A percentile compares a stretch with the other conserved stretches of the same genome.
These are phyloP conservation scores for Tokudaia tokunoshimensis DNA, from an alignment of 2,797 vertebrate species.

Conservation along the genomic window DNA sequence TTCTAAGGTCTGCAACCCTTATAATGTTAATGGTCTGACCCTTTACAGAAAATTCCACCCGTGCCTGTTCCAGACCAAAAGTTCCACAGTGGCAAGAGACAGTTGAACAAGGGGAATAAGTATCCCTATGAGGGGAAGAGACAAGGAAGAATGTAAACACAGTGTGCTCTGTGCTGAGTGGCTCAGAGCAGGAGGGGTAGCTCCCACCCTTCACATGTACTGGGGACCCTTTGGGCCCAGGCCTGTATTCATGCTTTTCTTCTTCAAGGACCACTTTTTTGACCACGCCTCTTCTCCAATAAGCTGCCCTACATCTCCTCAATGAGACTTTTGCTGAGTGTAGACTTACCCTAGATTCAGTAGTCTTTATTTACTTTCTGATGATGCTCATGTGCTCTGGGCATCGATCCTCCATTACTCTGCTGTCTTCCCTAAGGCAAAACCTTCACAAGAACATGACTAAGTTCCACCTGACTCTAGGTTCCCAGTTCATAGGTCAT, in stretches of 20 bases:
- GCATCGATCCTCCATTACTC: neutral
- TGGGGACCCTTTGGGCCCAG: neutral
- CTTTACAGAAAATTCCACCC: neutral
- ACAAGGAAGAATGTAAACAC: neutral
- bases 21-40: neutral
- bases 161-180: neutral
- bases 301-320: neutral
- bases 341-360: no score
- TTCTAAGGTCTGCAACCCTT: neutral
- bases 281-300: neutral
- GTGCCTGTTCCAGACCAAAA: neutral
- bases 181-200: no score
- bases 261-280: neutral
- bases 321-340: neutral
- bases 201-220: no score
- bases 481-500: neutral
- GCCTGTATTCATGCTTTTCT: no score
- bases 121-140: no score
- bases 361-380: neutral
- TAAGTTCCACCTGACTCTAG: neutral
- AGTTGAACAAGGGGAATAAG: neutral
- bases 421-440: neutral
- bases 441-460: neutral
- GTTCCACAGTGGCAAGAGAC: neutral
- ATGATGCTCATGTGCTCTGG: neutral